Conservation (phyloP, 1,140 invertebrate species). For the Drosophila athabasca region DNA sequence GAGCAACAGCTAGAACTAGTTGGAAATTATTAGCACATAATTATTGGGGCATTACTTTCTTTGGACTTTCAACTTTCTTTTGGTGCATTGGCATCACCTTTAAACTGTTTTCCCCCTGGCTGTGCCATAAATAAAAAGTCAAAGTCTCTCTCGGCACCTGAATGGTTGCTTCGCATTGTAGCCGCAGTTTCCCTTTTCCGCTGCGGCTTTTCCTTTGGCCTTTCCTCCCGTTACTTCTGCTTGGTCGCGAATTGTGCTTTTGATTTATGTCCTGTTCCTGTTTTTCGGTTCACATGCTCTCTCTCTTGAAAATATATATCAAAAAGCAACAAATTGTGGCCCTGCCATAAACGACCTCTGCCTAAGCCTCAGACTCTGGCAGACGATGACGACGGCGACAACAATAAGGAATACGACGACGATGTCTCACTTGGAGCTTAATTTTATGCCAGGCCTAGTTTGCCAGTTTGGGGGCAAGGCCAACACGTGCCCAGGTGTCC, state of each 20-base stretch:
- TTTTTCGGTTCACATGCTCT: slow-evolving; percentile 62
- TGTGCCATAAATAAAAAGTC: slow-evolving; percentile 71
- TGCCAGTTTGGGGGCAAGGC: slow-evolving; percentile 53
- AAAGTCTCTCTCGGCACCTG: slow-evolving; percentile 63
- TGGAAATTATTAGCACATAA: slow-evolving; percentile 33
- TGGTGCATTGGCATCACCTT: slow-evolving; percentile 2
- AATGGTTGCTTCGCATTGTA: slow-evolving; percentile 32
- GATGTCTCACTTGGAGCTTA: slow-evolving; percentile 57
- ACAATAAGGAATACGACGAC: slow-evolving; percentile 14
- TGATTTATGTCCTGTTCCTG: slow-evolving; percentile 62
- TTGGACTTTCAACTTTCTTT: background rate
- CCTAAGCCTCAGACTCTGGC: slow-evolving; percentile 24
- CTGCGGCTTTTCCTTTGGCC: slow-evolving; percentile 46
- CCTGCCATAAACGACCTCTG: slow-evolving; percentile 51
- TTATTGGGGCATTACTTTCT: slow-evolving; percentile 5
- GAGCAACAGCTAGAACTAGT: slow-evolving; percentile 16
- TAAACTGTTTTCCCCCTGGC: slow-evolving; percentile 44
- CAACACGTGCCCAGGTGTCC: slow-evolving; percentile 65
- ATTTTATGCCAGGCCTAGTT: slow-evolving; percentile 64
- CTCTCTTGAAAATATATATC: slow-evolving; percentile 74
- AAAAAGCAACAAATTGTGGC: slow-evolving; percentile 78
- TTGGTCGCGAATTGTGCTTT: slow-evolving; percentile 42
- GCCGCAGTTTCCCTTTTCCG: slow-evolving; percentile 34
- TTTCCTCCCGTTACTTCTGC: slow-evolving; percentile 29
- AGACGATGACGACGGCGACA: background rate